These are phyloP conservation scores for Pygocentrus nattereri DNA, from an alignment of 2,797 vertebrate species.

Conservation along the genomic window DNA sequence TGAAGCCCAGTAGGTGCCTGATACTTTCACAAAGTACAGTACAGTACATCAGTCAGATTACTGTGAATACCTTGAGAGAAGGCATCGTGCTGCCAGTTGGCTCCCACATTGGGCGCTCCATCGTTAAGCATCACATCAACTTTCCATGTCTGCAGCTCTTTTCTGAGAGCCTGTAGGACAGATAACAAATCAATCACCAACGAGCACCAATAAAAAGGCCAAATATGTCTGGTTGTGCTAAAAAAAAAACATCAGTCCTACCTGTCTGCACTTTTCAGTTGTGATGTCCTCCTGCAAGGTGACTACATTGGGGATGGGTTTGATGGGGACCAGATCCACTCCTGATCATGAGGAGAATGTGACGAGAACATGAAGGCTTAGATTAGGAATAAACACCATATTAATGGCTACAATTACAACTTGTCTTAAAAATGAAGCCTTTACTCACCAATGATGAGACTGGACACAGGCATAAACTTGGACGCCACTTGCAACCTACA, in stretches of 20 bases:
- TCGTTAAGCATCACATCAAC: conserved; percentile 96
- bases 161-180: conserved; percentile 82
- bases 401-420: neutral
- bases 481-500: conserved; percentile 94
- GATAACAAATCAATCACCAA: too few species aligned
- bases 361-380: neutral
- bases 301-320: conserved; percentile 91
- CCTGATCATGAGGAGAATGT: conserved; percentile 71
- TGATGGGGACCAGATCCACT: conserved; percentile 95
- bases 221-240: neutral
- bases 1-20: too few species aligned
- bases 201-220: neutral
- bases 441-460: conserved; percentile 92
- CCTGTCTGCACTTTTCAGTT: conserved; percentile 93
- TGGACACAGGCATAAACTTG: conserved; percentile 98
- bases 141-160: conserved; percentile 97
- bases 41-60: too few species aligned
- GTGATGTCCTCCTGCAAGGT: conserved; percentile 95
- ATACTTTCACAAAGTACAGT: too few species aligned
- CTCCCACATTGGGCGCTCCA: conserved; percentile 94
- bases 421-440: neutral
- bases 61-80: conserved; percentile 88
- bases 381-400: too few species aligned
- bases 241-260: conserved; percentile 59
- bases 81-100: conserved; percentile 95